phyloP scores from a whole-genome alignment of 1,140 invertebrate genomes.

The Coptotermes formosanus region DNA sequence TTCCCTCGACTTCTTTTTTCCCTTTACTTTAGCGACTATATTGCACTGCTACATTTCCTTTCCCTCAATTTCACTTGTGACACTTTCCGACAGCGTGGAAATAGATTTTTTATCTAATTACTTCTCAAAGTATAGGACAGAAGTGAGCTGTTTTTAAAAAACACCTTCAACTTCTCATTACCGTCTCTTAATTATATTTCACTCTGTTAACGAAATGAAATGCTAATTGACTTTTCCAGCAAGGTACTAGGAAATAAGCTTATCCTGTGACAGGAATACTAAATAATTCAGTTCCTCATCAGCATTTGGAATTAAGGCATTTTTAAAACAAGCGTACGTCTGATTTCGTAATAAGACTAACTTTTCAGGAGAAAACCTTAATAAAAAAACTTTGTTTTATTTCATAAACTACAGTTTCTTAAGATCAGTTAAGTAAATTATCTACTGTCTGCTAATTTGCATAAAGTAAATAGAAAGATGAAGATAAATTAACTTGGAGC shows the following conservation, averaged over 20 bases:
- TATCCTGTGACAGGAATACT: slow-evolving; percentile 10
- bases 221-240: slow-evolving; percentile 33
- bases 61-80: slow-evolving; percentile 19
- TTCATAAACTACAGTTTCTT: background rate
- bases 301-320: background rate
- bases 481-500: too few species aligned
- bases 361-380: background rate
- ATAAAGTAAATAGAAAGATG: background rate
- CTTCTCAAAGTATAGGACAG: slow-evolving; percentile 31
- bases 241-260: slow-evolving; percentile 18
- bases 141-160: slow-evolving; percentile 34
- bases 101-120: slow-evolving; percentile 36
- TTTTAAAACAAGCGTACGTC: background rate
- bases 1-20: slow-evolving; percentile 13
- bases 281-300: slow-evolving; percentile 16
- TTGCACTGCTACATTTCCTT: background rate
- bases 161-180: slow-evolving; percentile 33
- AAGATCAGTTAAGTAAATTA: background rate
- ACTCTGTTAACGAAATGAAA: slow-evolving; percentile 34
- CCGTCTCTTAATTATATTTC: slow-evolving; percentile 34
- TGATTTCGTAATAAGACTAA: slow-evolving; percentile 7
- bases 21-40: background rate
- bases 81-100: slow-evolving; percentile 28
- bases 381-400: background rate
- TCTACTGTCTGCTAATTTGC: background rate